Percentiles rank a stretch among this genome's conserved stretches.
These are phyloP conservation scores for Tadarida brasiliensis DNA, from an alignment of 2,797 vertebrate species.

Conservation along the genomic window DNA sequence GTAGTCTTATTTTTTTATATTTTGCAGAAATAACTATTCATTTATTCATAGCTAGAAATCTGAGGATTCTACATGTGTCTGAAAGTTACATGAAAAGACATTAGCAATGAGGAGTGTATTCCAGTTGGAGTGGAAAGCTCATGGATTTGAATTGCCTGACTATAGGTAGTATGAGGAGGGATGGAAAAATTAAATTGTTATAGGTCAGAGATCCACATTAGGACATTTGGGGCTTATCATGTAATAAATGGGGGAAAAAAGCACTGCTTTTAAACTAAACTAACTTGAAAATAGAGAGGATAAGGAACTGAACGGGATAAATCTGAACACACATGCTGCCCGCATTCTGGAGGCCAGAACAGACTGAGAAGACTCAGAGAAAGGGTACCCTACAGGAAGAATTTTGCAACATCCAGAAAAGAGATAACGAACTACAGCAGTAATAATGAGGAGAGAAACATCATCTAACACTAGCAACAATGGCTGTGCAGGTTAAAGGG, in stretches of 20 bases:
- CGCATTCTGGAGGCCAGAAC: neutral
- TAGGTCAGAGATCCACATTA: neutral
- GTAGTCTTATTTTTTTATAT: neutral
- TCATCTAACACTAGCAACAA: neutral
- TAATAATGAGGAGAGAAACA: neutral
- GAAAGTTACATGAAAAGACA: neutral
- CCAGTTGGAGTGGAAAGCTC: neutral
- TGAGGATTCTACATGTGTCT: neutral
- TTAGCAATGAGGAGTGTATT: neutral
- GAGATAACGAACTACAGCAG: neutral
- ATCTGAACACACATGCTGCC: neutral
- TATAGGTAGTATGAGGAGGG: neutral
- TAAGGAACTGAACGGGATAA: neutral
- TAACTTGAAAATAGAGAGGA: neutral
- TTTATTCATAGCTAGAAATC: neutral
- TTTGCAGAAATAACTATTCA: neutral
- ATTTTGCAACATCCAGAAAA: neutral
- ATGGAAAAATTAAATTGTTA: neutral
- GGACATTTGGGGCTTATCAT: neutral
- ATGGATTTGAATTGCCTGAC: neutral
- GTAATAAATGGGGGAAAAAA: neutral
- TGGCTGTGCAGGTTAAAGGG: neutral
- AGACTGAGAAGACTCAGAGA: neutral
- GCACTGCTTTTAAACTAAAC: neutral
- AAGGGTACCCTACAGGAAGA: neutral